Evolutionary conservation across 2,797 vertebrate genomes (phyloP).

Genomic region (Microctenopoma stevenorrisi): DNA sequence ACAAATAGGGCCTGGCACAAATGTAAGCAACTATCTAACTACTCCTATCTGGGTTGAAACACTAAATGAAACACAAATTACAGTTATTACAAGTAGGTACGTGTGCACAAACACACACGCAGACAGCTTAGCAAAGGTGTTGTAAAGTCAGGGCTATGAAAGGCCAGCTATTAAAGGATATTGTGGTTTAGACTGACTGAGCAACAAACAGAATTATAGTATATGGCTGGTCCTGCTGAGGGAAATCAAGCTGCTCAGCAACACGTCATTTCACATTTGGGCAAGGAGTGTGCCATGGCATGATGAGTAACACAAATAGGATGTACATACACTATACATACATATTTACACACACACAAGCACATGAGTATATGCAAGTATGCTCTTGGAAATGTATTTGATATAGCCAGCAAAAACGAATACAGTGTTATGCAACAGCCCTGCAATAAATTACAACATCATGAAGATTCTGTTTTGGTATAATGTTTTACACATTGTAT

Average conservation of each 20-base stretch:
- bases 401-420: too few species aligned
- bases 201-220: constrained; percentile 50
- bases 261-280: constrained; percentile 41
- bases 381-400: too few species aligned
- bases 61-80: constrained; percentile 26
- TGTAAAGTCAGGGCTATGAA: constrained; percentile 17
- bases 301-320: not conserved
- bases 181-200: constrained; percentile 52
- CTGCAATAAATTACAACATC: too few species aligned
- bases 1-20: too few species aligned
- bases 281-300: not conserved
- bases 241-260: constrained; percentile 56
- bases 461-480: too few species aligned
- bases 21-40: too few species aligned
- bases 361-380: not conserved
- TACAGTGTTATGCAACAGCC: too few species aligned
- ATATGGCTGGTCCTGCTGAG: constrained; percentile 32
- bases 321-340: not conserved
- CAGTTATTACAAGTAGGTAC: constrained; percentile 16
- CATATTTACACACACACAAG: not conserved
- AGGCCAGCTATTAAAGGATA: constrained; percentile 61
- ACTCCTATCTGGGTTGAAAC: constrained; percentile 10
- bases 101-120: not conserved
- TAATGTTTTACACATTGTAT: too few species aligned
- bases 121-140: constrained; percentile 31